These are phyloP conservation scores for Onychomys torridus DNA, from an alignment of 2,797 vertebrate genomes.

Conservation along the genomic window DNA sequence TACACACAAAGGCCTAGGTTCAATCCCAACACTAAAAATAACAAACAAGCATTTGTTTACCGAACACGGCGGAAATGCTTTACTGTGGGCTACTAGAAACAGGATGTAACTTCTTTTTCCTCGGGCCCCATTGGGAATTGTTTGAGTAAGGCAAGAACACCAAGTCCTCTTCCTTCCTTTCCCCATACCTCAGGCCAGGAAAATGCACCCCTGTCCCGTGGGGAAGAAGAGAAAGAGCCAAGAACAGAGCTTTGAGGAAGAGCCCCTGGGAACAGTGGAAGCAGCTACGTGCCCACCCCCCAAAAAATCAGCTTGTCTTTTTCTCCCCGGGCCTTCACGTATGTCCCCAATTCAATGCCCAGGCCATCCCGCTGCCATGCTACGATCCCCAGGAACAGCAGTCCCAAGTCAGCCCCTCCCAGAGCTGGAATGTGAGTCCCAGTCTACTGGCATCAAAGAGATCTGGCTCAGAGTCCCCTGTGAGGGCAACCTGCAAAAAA, in stretches of 20 bases:
- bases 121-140: neutral
- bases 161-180: neutral
- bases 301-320: neutral
- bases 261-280: neutral
- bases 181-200: neutral
- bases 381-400: neutral
- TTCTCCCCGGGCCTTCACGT: neutral
- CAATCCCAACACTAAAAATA: neutral
- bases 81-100: neutral
- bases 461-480: neutral
- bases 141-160: neutral
- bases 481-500: neutral
- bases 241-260: neutral
- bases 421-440: neutral
- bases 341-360: neutral
- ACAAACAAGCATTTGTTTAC: neutral
- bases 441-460: neutral
- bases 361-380: neutral
- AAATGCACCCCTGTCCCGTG: neutral
- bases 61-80: neutral
- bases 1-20: neutral
- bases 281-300: neutral
- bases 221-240: neutral
- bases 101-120: constrained; percentile 11
- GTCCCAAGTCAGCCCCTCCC: neutral